Base-by-base conservation (phyloP, 2,113 vertebrate genomes). In the Serilophus lunatus region DNA sequence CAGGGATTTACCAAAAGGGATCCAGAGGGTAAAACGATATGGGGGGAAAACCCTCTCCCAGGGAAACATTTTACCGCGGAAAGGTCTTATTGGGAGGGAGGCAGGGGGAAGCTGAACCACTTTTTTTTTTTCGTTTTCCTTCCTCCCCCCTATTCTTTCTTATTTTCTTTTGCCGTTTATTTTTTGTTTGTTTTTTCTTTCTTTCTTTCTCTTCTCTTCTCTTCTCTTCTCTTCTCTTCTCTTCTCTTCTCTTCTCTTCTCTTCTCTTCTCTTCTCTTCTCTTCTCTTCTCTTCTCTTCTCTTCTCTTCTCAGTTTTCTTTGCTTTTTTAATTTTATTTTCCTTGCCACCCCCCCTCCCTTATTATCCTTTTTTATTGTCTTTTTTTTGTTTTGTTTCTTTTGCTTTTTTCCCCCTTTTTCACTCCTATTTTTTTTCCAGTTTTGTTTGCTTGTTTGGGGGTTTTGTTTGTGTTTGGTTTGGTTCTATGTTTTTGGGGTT, bases 71-170 rank as follows among this genome's bases (percentile, higher is more conserved):
- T 60, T 61, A 60, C 35, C 38, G 2, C 42, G 44, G 57, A 61
- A 86, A 81, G 2, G 3, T 77, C 15, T 87, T 53, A 18, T 13
- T 36, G 29, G 19, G 40, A 60, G 9, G 5, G 49, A 31, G 12
- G 7, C 0, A 17, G 2, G 16, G 31, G 8, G 26, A 51, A 66
- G 22, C 2, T 78, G 28, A 35, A 31, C 3, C 0, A 2, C 6
- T 31, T 68, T 79, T 35, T 6, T 36, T 6, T 5, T 3, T 7
- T 7, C 3, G 6, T 9, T 4, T 9, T 24, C 3, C 2, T 25
- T 6, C 53, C 29, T 5, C 12, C 44, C 0, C 12, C 13, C 3
- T 9, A 7, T 12, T 22, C 33, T 33, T 11, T 33, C 2, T 16
- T 11, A 0, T n/a, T 51, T 20, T 13, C 3, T 18, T 10, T 36